Evolutionary conservation across 2,113 vertebrate species (phyloP).

Genomic region (Zosterops hypoxanthus): DNA sequence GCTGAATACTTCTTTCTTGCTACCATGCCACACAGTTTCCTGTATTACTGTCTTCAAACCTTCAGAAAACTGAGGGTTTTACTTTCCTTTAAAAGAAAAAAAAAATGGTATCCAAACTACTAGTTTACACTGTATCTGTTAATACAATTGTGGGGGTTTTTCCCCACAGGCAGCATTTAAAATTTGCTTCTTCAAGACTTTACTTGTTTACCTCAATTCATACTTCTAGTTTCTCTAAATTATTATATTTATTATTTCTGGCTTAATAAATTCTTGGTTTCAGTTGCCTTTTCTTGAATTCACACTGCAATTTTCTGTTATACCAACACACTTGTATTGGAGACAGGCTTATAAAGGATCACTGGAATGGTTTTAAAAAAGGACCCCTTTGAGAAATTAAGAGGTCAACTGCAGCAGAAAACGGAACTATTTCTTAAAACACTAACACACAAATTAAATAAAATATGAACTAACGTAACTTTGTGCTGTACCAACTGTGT

Average conservation of each 20-base stretch:
- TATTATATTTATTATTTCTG: background rate
- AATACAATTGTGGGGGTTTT: rapidly evolving
- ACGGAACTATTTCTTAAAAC: background rate
- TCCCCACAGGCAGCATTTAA: background rate
- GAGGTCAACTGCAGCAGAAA: background rate
- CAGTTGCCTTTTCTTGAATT: background rate
- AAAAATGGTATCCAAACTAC: background rate
- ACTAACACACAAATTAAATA: background rate
- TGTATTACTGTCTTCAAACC: background rate
- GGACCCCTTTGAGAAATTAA: background rate
- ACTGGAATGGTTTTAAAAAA: background rate
- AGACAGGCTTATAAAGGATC: background rate
- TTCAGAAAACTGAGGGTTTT: background rate
- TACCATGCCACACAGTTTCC: background rate
- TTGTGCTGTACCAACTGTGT: background rate
- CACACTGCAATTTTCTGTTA: background rate
- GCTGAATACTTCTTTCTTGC: background rate
- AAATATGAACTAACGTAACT: background rate
- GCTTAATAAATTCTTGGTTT: background rate
- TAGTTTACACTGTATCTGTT: background rate
- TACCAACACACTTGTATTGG: background rate
- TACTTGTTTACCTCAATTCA: background rate
- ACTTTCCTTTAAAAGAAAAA: background rate
- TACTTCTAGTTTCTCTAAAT: background rate
- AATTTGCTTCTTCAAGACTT: background rate